Conservation (phyloP, 92 coral and sea anemone genomes). For the Virgularia gustaviana region DNA sequence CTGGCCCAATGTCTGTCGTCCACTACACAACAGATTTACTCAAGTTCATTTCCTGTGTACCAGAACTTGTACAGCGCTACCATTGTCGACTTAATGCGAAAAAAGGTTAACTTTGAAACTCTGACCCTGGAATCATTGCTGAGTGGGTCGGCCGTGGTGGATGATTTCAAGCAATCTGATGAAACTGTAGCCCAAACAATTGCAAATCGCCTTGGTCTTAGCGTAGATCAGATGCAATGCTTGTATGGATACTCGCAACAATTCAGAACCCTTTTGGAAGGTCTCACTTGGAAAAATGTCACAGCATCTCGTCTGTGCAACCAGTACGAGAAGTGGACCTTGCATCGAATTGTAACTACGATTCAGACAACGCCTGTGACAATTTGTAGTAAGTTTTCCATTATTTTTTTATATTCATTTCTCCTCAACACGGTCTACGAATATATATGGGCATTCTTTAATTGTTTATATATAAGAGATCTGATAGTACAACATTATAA, state of each 20-base stretch:
- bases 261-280: background rate
- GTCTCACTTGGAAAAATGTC: conserved; percentile 1
- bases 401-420: no score
- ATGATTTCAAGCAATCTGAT: background rate
- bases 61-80: conserved; percentile 6
- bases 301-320: conserved; percentile 10
- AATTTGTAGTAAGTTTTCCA: conserved; percentile 3
- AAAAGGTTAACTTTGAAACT: conserved; percentile 21
- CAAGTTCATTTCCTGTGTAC: background rate
- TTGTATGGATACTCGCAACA: background rate
- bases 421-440: no score
- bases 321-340: background rate
- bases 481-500: no score
- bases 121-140: background rate
- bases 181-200: conserved; percentile 32
- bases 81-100: conserved; percentile 12
- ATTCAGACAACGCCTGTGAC: background rate
- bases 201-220: conserved; percentile 16
- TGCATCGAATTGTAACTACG: background rate
- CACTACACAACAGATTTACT: conserved; percentile 1
- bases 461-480: no score
- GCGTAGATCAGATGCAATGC: conserved; percentile 8
- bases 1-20: conserved; percentile 17
- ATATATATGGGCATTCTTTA: no score
- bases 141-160: background rate